Conservation (phyloP, 2,797 vertebrate species). For the Rhincodon typus region DNA sequence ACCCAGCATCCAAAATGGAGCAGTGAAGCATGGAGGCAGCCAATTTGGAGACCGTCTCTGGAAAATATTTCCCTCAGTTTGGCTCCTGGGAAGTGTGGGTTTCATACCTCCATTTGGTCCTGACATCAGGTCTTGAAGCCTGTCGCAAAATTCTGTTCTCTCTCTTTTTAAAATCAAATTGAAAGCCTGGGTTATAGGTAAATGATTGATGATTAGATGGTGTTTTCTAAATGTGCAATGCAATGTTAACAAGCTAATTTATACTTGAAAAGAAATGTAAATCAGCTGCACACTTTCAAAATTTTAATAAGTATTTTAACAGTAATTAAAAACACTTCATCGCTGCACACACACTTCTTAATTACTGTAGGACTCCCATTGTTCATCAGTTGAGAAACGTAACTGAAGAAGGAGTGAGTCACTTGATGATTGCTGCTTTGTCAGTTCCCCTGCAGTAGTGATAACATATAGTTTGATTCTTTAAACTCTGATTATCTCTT, state of each 20-base stretch:
- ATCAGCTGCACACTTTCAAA: neutral
- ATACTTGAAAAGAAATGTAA: neutral
- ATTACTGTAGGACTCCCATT: neutral
- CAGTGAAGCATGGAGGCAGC: neutral
- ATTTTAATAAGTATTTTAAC: conserved; percentile 22
- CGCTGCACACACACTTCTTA: neutral
- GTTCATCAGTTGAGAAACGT: neutral
- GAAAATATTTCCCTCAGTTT: too few species aligned
- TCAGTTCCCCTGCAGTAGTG: neutral
- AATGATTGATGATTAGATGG: neutral
- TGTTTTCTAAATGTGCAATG: neutral
- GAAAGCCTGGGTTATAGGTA: neutral
- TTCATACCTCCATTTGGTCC: neutral
- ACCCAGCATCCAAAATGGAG: too few species aligned
- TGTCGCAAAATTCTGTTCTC: neutral
- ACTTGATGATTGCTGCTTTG: neutral
- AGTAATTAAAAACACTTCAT: neutral
- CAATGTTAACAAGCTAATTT: neutral
- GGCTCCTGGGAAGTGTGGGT: neutral
- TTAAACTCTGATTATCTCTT: neutral
- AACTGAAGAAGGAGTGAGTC: neutral
- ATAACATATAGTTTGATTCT: neutral
- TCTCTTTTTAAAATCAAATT: neutral
- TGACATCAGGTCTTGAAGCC: neutral
- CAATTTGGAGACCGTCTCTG: neutral